Conservation (phyloP, 2,797 vertebrate genomes). For the Aulostomus chinensis region DNA sequence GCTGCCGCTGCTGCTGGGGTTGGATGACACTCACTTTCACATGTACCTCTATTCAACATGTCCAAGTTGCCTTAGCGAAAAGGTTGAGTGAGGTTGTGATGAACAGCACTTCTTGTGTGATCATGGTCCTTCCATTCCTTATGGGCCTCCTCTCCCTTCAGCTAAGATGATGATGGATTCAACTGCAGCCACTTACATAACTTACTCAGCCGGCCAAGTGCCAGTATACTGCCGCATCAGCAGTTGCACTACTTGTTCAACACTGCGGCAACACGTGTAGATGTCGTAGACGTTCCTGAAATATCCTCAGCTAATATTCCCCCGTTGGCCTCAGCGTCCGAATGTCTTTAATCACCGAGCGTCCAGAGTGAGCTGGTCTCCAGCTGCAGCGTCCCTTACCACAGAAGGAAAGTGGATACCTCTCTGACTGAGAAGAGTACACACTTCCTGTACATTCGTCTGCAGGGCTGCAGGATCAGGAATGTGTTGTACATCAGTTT, state of each 20-base stretch:
- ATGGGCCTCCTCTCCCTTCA: neutral
- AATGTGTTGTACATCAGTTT: constrained; percentile 37
- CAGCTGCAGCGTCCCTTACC: constrained; percentile 51
- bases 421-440: constrained; percentile 43
- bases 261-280: neutral
- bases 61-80: too few relatives aligned
- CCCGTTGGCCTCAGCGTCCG: neutral
- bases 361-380: constrained; percentile 17
- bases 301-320: constrained; percentile 34
- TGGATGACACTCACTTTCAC: neutral
- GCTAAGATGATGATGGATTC: constrained; percentile 17
- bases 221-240: constrained; percentile 42
- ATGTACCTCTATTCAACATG: too few relatives aligned
- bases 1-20: constrained; percentile 26
- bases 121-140: neutral
- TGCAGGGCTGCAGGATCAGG: constrained; percentile 60
- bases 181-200: constrained; percentile 35
- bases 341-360: neutral
- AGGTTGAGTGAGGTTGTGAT: neutral
- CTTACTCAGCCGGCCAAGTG: constrained; percentile 1
- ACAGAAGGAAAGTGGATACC: constrained; percentile 70
- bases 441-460: constrained; percentile 47
- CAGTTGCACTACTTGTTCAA: constrained; percentile 21
- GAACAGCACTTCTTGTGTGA: neutral
- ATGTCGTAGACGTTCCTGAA: constrained; percentile 23